A percentile compares a stretch with the other conserved stretches of the same genome.
These are phyloP conservation scores for Nothobranchius furzeri DNA, from an alignment of 2,113 vertebrate species.

Conservation along the genomic window DNA sequence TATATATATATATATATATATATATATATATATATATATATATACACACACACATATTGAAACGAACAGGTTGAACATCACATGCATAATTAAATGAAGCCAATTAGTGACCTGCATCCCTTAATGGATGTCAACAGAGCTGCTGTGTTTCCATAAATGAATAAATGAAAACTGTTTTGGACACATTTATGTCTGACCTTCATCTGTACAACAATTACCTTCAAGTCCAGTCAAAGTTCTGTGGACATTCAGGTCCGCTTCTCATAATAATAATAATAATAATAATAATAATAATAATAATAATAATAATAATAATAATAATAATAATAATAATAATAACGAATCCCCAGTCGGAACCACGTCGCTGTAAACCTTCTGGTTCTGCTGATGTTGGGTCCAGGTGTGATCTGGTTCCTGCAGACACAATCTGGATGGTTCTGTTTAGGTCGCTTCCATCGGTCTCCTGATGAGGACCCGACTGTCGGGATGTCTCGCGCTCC, in stretches of 20 bases:
- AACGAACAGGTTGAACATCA: no score
- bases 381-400: conserved; percentile 58
- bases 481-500: background rate
- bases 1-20: no score
- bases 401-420: conserved; percentile 9
- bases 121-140: no score
- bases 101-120: no score
- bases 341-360: conserved; percentile 6
- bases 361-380: conserved; percentile 10
- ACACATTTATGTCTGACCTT: conserved; percentile 48
- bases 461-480: conserved; percentile 12
- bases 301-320: conserved; percentile 10
- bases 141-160: no score
- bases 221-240: conserved; percentile 45
- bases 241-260: conserved; percentile 19
- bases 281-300: conserved; percentile 2
- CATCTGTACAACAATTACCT: conserved; percentile 38
- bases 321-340: background rate
- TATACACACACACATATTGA: no score
- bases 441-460: conserved; percentile 34
- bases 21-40: no score
- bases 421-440: conserved; percentile 40
- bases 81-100: no score
- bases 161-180: no score
- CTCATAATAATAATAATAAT: background rate